Conservation (phyloP, 2,888 invertebrate species). For the Eumacrocentrus americanus region DNA sequence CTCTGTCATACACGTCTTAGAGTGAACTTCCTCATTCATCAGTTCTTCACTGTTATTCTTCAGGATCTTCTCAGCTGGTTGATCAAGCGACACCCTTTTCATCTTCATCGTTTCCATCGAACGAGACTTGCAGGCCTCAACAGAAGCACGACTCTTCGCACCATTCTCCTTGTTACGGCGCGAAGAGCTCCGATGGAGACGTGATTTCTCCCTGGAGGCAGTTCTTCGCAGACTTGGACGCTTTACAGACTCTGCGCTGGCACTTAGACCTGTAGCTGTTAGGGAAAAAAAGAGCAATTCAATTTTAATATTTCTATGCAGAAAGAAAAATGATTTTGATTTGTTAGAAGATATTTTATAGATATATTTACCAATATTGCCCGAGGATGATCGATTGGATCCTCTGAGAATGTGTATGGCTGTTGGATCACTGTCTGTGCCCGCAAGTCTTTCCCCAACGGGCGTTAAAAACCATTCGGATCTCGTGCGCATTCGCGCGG, state of each 20-base stretch:
- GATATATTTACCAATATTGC: slow-evolving; percentile 66
- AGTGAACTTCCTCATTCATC: slow-evolving; percentile 40
- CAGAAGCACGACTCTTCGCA: slow-evolving; percentile 46
- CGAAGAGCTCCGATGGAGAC: slow-evolving; percentile 64
- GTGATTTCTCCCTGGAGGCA: slow-evolving; percentile 63
- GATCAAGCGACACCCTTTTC: slow-evolving; percentile 48
- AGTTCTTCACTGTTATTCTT: slow-evolving; percentile 48
- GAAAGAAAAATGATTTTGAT: no score
- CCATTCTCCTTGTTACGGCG: slow-evolving; percentile 65
- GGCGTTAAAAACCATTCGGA: slow-evolving; percentile 96
- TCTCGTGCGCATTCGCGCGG: slow-evolving; percentile 94
- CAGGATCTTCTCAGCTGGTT: slow-evolving; percentile 49
- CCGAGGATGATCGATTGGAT: slow-evolving; percentile 65
- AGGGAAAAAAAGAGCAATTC: slow-evolving; percentile 16
- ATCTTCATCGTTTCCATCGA: slow-evolving; percentile 52
- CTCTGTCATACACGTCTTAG: slow-evolving; percentile 38
- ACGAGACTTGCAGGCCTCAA: slow-evolving; percentile 50
- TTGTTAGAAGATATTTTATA: no score
- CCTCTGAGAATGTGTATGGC: slow-evolving; percentile 61
- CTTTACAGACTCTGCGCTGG: slow-evolving; percentile 60
- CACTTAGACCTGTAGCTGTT: slow-evolving; percentile 51
- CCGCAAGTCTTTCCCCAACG: slow-evolving; percentile 64
- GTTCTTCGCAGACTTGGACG: slow-evolving; percentile 60
- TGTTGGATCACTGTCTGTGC: slow-evolving; percentile 62
- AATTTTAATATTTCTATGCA: not conserved